phyloP scores from a whole-genome alignment of 2,888 invertebrate genomes.

The Drosophila maculinotata region DNA sequence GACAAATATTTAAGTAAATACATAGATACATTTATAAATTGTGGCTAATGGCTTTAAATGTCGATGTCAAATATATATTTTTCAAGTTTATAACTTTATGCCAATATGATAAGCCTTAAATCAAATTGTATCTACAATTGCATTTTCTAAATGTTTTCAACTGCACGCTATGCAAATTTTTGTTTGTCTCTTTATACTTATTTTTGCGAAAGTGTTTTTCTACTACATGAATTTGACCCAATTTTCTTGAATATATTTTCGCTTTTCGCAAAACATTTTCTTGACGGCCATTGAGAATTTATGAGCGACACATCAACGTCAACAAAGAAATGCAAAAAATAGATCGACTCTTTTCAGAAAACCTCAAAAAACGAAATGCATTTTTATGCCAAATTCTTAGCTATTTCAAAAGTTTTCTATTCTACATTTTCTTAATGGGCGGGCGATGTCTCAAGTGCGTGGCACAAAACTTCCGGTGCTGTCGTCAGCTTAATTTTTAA shows the following conservation, averaged over 20 bases:
- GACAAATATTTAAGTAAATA: too few relatives aligned
- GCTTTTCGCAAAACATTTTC: slow-evolving; percentile 34
- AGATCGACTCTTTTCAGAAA: slow-evolving; percentile 25
- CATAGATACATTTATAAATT: too few relatives aligned
- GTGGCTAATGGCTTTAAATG: too few relatives aligned
- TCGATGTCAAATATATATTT: too few relatives aligned
- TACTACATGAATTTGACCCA: slow-evolving; percentile 69
- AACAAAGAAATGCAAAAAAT: slow-evolving; percentile 71
- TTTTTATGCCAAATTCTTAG: slow-evolving; percentile 68
- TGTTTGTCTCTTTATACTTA: neutral
- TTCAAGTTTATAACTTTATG: neutral
- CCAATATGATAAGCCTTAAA: too few relatives aligned
- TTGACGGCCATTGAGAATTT: slow-evolving; percentile 54
- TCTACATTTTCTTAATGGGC: slow-evolving; percentile 17
- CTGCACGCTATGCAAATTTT: slow-evolving; percentile 4
- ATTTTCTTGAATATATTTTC: slow-evolving; percentile 57
- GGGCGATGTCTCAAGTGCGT: slow-evolving; percentile 32
- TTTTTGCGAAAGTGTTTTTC: slow-evolving; percentile 29
- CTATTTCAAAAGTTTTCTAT: slow-evolving; percentile 26
- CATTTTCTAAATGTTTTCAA: neutral
- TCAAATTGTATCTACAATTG: neutral
- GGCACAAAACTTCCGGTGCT: slow-evolving; percentile 66
- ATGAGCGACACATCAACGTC: slow-evolving; percentile 72
- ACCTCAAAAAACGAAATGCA: slow-evolving; percentile 59
- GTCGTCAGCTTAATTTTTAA: slow-evolving; percentile 47